These are phyloP conservation scores for Smithornis capensis DNA, from an alignment of 2,113 vertebrate species.

Conservation along the genomic window DNA sequence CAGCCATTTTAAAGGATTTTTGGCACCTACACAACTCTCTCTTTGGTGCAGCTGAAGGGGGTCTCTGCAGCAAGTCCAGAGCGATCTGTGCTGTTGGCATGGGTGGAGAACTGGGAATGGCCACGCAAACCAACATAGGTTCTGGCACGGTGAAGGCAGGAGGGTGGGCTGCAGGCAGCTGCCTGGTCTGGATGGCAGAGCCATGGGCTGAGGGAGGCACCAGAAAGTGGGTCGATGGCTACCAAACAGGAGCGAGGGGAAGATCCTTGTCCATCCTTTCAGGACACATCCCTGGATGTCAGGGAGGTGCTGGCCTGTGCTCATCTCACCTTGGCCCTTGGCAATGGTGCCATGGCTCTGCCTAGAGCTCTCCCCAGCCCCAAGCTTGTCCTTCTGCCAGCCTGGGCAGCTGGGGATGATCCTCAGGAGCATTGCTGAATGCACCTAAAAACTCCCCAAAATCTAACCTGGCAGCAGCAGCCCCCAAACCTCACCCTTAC, in stretches of 20 bases:
- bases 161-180: rapidly evolving
- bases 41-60: background rate
- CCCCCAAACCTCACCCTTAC: background rate
- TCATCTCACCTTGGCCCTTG: background rate
- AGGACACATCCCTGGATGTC: background rate
- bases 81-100: rapidly evolving
- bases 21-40: background rate
- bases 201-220: background rate
- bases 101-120: rapidly evolving
- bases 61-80: rapidly evolving
- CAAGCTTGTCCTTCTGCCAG: background rate
- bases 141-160: background rate
- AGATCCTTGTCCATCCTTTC: background rate
- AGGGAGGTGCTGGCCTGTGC: background rate
- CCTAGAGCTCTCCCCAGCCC: background rate
- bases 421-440: background rate
- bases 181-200: background rate
- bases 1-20: background rate
- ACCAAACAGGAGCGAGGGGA: background rate
- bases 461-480: background rate
- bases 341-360: rapidly evolving
- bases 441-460: background rate
- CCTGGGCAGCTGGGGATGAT: background rate
- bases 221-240: background rate
- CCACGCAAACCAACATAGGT: rapidly evolving